phyloP scores from a whole-genome alignment of 2,113 vertebrate genomes.

The Gila orcuttii region DNA sequence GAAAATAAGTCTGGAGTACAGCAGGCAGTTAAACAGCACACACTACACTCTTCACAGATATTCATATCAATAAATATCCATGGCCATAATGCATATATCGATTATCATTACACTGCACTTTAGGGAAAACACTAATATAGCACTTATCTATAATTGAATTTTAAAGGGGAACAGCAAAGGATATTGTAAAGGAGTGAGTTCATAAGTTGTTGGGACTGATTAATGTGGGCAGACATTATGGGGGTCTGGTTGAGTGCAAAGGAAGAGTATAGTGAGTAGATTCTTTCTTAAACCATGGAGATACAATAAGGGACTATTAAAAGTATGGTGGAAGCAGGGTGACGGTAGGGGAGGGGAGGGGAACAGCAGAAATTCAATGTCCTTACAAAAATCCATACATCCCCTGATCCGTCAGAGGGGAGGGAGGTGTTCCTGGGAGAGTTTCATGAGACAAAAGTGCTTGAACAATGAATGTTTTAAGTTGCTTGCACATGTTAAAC shows the following conservation, averaged over 20 bases:
- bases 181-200: constrained; percentile 44
- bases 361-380: constrained; percentile 50
- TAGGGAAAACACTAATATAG: constrained; percentile 19
- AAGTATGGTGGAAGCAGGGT: not conserved
- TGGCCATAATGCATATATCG: not conserved
- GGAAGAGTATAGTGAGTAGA: constrained; percentile 35
- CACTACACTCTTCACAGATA: constrained; percentile 1
- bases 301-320: not conserved
- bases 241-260: constrained; percentile 16
- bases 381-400: constrained; percentile 77
- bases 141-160: constrained; percentile 10
- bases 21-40: constrained; percentile 5
- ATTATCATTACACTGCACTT: constrained; percentile 14
- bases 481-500: not conserved
- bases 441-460: constrained; percentile 62
- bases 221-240: constrained; percentile 33
- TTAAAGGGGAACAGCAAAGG: constrained; percentile 23
- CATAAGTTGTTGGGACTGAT: constrained; percentile 2
- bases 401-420: constrained; percentile 69
- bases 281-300: not conserved
- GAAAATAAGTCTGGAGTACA: not conserved
- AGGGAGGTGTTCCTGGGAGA: constrained; percentile 64
- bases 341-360: not conserved
- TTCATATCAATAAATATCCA: constrained; percentile 24
- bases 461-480: constrained; percentile 16